Conservation (phyloP, 1,140 invertebrate species). For the Venturia canescens region DNA sequence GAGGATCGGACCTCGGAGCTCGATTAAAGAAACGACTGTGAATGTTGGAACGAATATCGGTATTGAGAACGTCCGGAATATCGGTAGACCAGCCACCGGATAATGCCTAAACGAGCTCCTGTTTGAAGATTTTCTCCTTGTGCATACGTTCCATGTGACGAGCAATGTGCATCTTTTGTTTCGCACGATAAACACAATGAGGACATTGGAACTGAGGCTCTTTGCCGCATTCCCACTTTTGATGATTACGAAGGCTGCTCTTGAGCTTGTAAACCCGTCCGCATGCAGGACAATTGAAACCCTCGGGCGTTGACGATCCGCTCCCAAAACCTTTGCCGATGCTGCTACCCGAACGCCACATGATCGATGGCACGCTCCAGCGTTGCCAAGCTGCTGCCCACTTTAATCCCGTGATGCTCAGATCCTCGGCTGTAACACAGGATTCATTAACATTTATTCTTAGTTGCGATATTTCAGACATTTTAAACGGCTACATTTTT, state of each 20-base stretch:
- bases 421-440: conserved; percentile 80
- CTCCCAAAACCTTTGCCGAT: conserved; percentile 69
- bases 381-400: conserved; percentile 79
- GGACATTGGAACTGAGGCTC: conserved; percentile 90
- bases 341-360: conserved; percentile 73
- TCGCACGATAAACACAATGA: conserved; percentile 88
- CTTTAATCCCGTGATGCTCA: conserved; percentile 83
- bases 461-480: conserved; percentile 51
- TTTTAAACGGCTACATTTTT: conserved; percentile 26
- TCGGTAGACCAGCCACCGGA: conserved; percentile 55
- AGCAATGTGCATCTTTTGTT: conserved; percentile 91
- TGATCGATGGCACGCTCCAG: conserved; percentile 75
- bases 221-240: conserved; percentile 92
- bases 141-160: conserved; percentile 92
- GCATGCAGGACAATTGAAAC: conserved; percentile 87
- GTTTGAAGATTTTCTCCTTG: conserved; percentile 82
- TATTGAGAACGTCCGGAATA: conserved; percentile 28
- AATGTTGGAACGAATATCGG: neutral
- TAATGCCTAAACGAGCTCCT: conserved; percentile 68
- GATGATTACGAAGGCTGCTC: conserved; percentile 89
- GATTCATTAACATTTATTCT: conserved; percentile 63
- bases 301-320: conserved; percentile 72
- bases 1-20: neutral
- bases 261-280: conserved; percentile 90
- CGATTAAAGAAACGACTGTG: neutral